Evolutionary conservation across 2,797 vertebrate species (phyloP).

Genomic region (Chelon labrosus): DNA sequence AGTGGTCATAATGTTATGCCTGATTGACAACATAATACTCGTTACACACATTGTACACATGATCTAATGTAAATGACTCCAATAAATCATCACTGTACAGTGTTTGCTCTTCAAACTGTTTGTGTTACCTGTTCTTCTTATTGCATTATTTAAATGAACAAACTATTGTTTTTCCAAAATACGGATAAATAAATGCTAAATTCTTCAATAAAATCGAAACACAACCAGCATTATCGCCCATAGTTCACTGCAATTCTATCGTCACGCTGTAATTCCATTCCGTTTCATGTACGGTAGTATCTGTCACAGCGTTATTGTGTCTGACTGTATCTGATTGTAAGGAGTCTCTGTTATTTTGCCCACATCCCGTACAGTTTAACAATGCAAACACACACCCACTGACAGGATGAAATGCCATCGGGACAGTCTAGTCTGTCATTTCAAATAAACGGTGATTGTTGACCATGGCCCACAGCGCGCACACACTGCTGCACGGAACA

Average conservation of each 20-base stretch:
- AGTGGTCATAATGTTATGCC: no score
- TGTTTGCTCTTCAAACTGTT: no score
- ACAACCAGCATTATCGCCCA: no score
- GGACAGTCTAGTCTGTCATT: conserved; percentile 55
- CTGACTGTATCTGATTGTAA: background rate
- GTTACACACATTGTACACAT: no score
- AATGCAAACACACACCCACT: conserved; percentile 41
- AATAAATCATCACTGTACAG: no score
- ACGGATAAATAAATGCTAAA: no score
- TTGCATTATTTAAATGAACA: no score
- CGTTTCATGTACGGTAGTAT: background rate
- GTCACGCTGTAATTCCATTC: background rate
- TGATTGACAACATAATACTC: no score
- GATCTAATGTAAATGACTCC: no score
- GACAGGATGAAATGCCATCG: conserved; percentile 43
- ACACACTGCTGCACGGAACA: conserved; percentile 13
- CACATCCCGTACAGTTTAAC: conserved; percentile 10
- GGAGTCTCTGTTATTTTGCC: conserved; percentile 24
- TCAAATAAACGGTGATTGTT: conserved; percentile 60
- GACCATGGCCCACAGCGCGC: conserved; percentile 33
- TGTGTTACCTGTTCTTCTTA: no score
- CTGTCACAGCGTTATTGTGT: background rate
- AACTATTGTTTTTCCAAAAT: no score
- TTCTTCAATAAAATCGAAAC: no score
- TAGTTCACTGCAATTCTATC: background rate